Evolutionary conservation across 2,888 invertebrate species (phyloP).

Genomic region (Pristionchus mayeri): DNA sequence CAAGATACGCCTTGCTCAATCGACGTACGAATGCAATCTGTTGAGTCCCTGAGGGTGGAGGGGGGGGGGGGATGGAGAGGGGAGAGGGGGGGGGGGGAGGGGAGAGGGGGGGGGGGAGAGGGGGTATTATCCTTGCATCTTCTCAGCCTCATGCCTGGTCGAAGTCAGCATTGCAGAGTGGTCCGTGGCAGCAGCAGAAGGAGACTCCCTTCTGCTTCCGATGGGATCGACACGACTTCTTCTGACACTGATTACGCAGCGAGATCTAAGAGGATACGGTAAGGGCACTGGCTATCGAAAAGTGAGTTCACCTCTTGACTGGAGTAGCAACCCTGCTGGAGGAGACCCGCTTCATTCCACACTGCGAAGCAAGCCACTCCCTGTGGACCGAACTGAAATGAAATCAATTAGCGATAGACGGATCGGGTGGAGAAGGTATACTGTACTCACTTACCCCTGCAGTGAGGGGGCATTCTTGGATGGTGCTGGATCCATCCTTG

Average conservation of each 20-base stretch:
- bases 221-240: not conserved
- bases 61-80: not conserved
- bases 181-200: constrained; percentile 45
- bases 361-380: constrained; percentile 38
- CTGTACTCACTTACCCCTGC: not conserved
- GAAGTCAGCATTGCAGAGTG: constrained; percentile 37
- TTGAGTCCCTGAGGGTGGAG: not conserved
- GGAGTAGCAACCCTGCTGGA: constrained; percentile 31
- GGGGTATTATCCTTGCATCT: too few species aligned
- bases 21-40: not conserved
- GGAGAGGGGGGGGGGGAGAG: not conserved
- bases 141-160: not conserved
- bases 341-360: not conserved
- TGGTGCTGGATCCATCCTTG: not conserved
- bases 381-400: not conserved
- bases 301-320: constrained; percentile 17
- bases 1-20: not conserved
- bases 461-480: not conserved
- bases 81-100: not conserved
- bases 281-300: not conserved
- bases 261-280: not conserved
- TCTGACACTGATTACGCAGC: constrained; percentile 15
- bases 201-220: not conserved
- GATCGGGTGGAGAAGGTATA: not conserved
- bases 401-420: not conserved